Evolutionary conservation across 1,140 invertebrate genomes (phyloP), one percentile per base, ranked within the genome.

Genomic region (Drosophila ironensis): DNA sequence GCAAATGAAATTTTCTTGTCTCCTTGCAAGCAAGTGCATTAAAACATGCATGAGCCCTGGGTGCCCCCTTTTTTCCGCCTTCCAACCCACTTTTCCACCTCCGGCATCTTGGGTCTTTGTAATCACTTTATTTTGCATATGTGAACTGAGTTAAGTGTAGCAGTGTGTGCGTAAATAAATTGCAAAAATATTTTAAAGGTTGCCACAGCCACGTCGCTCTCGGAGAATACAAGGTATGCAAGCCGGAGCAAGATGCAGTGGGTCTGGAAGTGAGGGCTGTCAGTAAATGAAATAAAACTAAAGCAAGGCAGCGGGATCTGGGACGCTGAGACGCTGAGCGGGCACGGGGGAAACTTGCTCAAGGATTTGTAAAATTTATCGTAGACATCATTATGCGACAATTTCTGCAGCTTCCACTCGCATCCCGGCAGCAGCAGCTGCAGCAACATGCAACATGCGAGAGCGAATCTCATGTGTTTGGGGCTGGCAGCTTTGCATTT

Each of bases 61-160:
- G 11, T 60, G 20, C 22, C 27, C 28, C 27, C 47, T 50, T 24
- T 33, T 44, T 70, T 61, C 3, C 11, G 1, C 28, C 9, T 2
- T 8, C 28, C 11, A n/a, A 3, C n/a, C 28, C 28, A 30, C 8
- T n/a, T 30, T 42, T 42, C 52, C 40, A 44, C 45, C 33, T 61
- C 51, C 63, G 35, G 51, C 47, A 12, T 41, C 41, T 53, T 28
- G 38, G 24, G 30, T 80, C 63, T 74, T 80, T 81, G 77, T 81
- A 81, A 82, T 81, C 77, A 81, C 77, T 81, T 81, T 81, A 81
- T 82, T 81, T 82, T 76, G 77, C 72, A 81, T 81, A 81, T 81
- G 77, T 69, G 77, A 82, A 68, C 67, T 47, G 53, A 68, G 77
- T 47, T 72, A 76, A 81, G 72, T 72, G 71, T 75, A 72, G 48